Evolutionary conservation across 2,888 invertebrate species (phyloP), one percentile per base, ranked within the genome.

Genomic region (Lamproptera curius): DNA sequence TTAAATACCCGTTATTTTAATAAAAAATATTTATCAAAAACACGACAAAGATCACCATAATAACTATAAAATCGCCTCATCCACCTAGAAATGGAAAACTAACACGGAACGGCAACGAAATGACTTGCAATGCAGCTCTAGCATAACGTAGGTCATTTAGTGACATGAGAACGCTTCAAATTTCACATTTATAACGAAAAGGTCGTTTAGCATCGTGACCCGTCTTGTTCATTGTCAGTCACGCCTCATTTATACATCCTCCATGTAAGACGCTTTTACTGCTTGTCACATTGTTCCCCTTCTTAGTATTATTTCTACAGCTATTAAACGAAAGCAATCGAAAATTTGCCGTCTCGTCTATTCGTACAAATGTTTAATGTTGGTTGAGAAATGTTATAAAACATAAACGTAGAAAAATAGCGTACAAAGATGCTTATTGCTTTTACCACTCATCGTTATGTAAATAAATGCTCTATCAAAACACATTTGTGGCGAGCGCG

Each of bases 221-320:
- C 56, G 73, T 58, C 65, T 65, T 63, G 69, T 69, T 67, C 70
- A 67, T 56, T 64, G 59, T 59, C 64, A 67, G 80, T 78, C 78
- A 81, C 79, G 82, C 76, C 81, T 80, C 81, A 79, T 83, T 78
- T 74, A 65, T 65, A 61, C 63, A 62, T 64, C 62, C 56, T 56
- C 56, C 54, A 55, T 69, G 68, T 70, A 62, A 60, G 67, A 13
- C 62, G 63, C 62, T 62, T 67, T 68, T 66, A 69, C 56, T 63
- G 58, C 59, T 59, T 60, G 59, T 61, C 56, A 56, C 63, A 69
- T 67, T 70, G 69, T 69, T 66, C 61, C 44, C 46, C 38, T 58
- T 57, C 60, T 51, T 43, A 54, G 54, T 55, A 61, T 52, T 52
- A 55, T 31, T 54, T 46, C 46, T 45, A 50, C 15, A 36, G 11